A percentile compares a stretch with the other conserved stretches of the same genome.
Evolutionary conservation across 2,797 vertebrate genomes (phyloP).

Genomic region (Myoxocephalus aenaeus): DNA sequence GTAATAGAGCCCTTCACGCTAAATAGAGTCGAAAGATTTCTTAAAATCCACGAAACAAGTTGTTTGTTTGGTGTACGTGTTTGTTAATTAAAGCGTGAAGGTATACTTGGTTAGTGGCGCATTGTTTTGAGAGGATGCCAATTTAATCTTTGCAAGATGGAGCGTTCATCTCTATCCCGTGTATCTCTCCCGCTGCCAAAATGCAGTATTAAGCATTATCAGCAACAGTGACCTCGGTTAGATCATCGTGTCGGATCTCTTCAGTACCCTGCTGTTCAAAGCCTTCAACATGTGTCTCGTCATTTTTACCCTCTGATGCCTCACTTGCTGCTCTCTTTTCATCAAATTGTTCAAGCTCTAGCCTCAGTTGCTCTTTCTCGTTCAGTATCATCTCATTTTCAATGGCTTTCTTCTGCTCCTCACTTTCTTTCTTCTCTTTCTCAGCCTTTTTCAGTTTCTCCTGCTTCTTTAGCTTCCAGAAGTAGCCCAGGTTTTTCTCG

Average conservation of each 20-base stretch:
- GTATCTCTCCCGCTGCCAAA: background rate
- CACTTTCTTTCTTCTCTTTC: constrained; percentile 51
- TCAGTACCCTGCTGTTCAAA: background rate
- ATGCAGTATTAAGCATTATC: constrained; percentile 17
- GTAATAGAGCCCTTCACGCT: background rate
- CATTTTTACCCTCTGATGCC: background rate
- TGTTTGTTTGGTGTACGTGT: too few relatives aligned
- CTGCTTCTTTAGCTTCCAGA: constrained; percentile 82
- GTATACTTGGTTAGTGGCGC: background rate
- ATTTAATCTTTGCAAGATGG: background rate
- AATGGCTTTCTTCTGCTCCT: constrained; percentile 38
- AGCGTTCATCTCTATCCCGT: background rate
- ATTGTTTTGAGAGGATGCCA: background rate
- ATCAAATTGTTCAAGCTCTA: constrained; percentile 51
- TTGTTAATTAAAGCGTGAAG: too few relatives aligned
- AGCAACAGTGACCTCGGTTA: background rate
- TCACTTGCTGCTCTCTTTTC: constrained; percentile 10
- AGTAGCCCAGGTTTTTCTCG: constrained; percentile 91
- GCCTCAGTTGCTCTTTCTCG: constrained; percentile 62
- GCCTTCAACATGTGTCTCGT: background rate
- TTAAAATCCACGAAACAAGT: background rate
- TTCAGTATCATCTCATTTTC: constrained; percentile 35
- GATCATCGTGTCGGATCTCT: background rate
- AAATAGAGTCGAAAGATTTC: background rate
- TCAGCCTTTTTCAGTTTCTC: constrained; percentile 68